A percentile compares a stretch with the other conserved stretches of the same genome.
Evolutionary conservation across 2,797 vertebrate species (phyloP).

Genomic region (Anguilla obscura): DNA sequence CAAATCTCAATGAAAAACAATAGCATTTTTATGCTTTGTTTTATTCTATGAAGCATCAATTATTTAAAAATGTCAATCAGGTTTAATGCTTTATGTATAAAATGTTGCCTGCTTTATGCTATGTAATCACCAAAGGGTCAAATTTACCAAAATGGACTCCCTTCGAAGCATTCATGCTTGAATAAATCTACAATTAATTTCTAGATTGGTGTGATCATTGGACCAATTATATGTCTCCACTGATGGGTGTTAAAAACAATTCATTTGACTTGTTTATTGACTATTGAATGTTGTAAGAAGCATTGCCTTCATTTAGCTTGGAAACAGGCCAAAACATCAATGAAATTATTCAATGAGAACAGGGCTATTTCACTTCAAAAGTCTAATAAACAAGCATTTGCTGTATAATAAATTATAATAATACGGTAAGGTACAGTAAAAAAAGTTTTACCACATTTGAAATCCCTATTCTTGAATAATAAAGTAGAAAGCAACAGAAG

Average conservation of each 20-base stretch:
- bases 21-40: slow-evolving; percentile 24
- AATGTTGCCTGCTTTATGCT: background rate
- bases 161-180: slow-evolving; percentile 9
- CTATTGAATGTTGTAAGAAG: background rate
- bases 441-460: background rate
- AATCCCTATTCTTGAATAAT: background rate
- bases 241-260: background rate
- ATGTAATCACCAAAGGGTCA: background rate
- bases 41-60: background rate
- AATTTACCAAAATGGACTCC: background rate
- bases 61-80: slow-evolving; percentile 12
- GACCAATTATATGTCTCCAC: background rate
- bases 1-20: slow-evolving; percentile 27
- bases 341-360: background rate
- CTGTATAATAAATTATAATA: background rate
- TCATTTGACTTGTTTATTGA: slow-evolving; percentile 1
- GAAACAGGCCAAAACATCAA: slow-evolving; percentile 5
- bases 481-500: background rate
- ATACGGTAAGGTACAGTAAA: background rate
- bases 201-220: background rate
- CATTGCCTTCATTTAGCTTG: background rate
- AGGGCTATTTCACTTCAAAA: background rate
- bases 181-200: slow-evolving; percentile 17
- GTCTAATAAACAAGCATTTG: background rate
- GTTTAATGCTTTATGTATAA: background rate